Evolutionary conservation across 1,140 invertebrate species (phyloP).

Genomic region (Drosophila sucinea): DNA sequence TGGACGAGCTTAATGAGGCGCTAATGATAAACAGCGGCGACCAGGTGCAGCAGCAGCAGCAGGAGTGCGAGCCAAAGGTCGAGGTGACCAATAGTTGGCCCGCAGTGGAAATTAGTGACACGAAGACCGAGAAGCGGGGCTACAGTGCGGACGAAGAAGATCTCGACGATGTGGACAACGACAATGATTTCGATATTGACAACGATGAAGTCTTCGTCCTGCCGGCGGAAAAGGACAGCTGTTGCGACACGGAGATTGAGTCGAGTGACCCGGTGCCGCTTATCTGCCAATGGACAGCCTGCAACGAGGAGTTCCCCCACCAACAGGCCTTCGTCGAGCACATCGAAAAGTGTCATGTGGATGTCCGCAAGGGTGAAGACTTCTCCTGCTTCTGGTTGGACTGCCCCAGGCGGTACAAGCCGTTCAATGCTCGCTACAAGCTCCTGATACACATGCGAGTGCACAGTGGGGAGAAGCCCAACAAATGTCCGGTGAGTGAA

Average conservation of each 20-base stretch:
- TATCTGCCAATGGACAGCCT: constrained; percentile 93
- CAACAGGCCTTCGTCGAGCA: constrained; percentile 93
- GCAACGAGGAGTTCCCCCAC: constrained; percentile 90
- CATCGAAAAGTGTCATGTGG: constrained; percentile 95
- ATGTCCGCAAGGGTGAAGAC: constrained; percentile 92
- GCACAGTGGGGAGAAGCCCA: constrained; percentile 97
- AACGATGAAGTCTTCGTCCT: constrained; percentile 54
- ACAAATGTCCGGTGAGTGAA: constrained; percentile 95
- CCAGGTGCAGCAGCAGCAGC: background rate
- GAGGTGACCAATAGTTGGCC: background rate
- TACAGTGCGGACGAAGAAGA: constrained; percentile 44
- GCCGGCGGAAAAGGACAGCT: constrained; percentile 23
- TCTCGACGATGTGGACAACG: constrained; percentile 46
- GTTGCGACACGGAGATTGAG: constrained; percentile 40
- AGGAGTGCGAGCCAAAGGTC: constrained; percentile 14
- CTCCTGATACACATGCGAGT: constrained; percentile 98
- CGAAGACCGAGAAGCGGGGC: background rate
- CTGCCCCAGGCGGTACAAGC: constrained; percentile 92
- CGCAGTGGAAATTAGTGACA: background rate
- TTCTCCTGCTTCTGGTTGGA: constrained; percentile 96
- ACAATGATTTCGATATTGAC: constrained; percentile 40
- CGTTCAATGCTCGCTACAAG: constrained; percentile 98
- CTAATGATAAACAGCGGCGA: constrained; percentile 50
- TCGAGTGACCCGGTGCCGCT: constrained; percentile 62
- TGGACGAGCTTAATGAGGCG: constrained; percentile 63